Base-by-base conservation (phyloP, 2,113 vertebrate genomes). In the Hymenochirus boettgeri region DNA sequence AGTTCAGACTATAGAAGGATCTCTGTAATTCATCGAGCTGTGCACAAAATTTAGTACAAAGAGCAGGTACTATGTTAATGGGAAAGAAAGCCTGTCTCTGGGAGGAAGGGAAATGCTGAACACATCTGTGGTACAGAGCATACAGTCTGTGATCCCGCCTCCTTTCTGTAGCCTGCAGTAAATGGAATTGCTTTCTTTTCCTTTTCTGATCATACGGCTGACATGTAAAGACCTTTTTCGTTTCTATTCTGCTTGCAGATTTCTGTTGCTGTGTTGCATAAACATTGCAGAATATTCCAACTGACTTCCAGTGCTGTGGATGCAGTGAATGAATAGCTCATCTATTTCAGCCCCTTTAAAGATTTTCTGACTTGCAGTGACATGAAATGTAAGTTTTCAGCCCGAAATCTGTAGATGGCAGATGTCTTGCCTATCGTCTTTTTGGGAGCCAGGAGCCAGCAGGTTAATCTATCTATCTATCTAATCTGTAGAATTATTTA, bases 381-480 rank as follows among this genome's bases (percentile, higher is more conserved):
- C 77, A 58, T 64, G 48, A 58, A 15, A 45, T 42, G 61, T 60
- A 69, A 70, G 65, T 65, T 76, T 63, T 65, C 54, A 69, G 54
- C 54, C 27, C 72, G 5, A 19, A 45, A 17, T 42, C 45, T 69
- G 70, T 59, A 15, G 60, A 35, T 70, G 70, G 24, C 70, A 47
- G 12, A 58, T 50, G 50, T 57, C 65, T 37, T 25, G 63, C 59
- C 67, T 61, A 12, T 24, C 70, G 1, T 56, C 61, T 57, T 71
- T 48, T 11, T 47, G 21, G 64, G 73, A 21, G 56, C 23, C 63
- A 53, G 70, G 57, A 70, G 7, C n/a, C 64, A 61, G 65, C 72
- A 82, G 79, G 81, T 83, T 77, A 79, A 60, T 46, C 57, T 57
- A 37, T 53, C 1, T 31, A 29, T 31, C 9, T 53, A 19, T 62